Conservation (phyloP, 2,888 invertebrate genomes). For the Myopa testacea region DNA sequence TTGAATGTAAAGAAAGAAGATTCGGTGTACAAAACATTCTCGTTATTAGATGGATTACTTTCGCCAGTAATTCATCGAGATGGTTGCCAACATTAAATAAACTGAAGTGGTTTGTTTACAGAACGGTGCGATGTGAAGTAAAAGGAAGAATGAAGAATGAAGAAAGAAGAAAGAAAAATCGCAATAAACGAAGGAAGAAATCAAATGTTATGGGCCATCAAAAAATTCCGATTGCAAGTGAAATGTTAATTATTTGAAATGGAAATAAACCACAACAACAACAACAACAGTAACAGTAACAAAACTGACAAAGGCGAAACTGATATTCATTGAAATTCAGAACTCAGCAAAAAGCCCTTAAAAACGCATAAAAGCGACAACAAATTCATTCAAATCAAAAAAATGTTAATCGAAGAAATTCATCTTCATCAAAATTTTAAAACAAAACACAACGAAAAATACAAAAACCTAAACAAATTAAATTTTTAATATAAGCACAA, state of each 20-base stretch:
- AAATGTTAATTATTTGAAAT: no score
- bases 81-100: no score
- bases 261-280: background rate
- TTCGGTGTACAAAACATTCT: no score
- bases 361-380: background rate
- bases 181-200: background rate
- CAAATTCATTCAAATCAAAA: background rate
- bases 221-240: background rate
- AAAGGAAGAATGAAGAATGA: background rate
- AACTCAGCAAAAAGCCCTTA: constrained; percentile 1
- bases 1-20: no score
- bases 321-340: background rate
- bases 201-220: background rate
- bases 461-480: no score
- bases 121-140: background rate
- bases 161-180: background rate
- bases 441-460: background rate
- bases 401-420: background rate
- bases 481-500: no score
- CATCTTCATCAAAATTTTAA: background rate
- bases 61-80: no score
- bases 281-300: background rate
- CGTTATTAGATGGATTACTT: no score
- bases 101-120: no score
- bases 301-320: background rate